phyloP scores from a whole-genome alignment of 53 echinoderm and acorn worm species.

The Actinopyga echinites region DNA sequence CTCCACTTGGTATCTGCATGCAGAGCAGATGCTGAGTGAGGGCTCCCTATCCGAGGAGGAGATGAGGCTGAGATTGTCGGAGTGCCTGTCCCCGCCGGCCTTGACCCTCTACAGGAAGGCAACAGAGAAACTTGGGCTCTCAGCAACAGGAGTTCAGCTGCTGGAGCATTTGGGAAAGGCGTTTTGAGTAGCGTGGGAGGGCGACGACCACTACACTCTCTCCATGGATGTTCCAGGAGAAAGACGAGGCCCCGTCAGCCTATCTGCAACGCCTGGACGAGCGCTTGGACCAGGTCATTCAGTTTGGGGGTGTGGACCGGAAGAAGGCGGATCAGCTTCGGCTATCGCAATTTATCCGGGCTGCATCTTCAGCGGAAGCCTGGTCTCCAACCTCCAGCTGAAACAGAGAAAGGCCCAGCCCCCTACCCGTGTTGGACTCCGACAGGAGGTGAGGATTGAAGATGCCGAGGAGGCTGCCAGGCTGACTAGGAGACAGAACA shows the following conservation, averaged over 20 bases:
- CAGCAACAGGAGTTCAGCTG: constrained; percentile 4
- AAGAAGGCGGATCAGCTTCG: constrained; percentile 44
- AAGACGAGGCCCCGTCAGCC: constrained; percentile 19
- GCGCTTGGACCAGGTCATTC: constrained; percentile 33
- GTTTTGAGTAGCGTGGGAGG: constrained; percentile 50
- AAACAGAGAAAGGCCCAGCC: not conserved
- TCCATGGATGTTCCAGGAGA: constrained; percentile 54
- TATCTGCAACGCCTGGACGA: constrained; percentile 50
- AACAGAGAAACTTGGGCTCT: constrained; percentile 29
- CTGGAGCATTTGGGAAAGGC: constrained; percentile 40
- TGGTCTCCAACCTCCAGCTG: not conserved
- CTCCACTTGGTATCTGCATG: not conserved
- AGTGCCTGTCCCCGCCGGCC: constrained; percentile 57
- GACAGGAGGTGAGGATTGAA: constrained; percentile 2
- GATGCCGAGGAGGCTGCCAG: not conserved
- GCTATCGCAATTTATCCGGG: constrained; percentile 44
- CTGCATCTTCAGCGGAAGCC: constrained; percentile 40
- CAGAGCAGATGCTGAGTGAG: constrained; percentile 14
- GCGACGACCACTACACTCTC: constrained; percentile 44
- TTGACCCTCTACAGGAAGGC: constrained; percentile 26
- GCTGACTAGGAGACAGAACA: not conserved
- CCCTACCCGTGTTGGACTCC: not conserved
- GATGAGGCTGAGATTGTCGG: constrained; percentile 15
- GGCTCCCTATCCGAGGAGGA: not conserved
- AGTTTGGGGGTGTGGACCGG: constrained; percentile 44